These are phyloP conservation scores for Gisinianus flammeolus DNA, from an alignment of 2,888 invertebrate species.

Conservation along the genomic window DNA sequence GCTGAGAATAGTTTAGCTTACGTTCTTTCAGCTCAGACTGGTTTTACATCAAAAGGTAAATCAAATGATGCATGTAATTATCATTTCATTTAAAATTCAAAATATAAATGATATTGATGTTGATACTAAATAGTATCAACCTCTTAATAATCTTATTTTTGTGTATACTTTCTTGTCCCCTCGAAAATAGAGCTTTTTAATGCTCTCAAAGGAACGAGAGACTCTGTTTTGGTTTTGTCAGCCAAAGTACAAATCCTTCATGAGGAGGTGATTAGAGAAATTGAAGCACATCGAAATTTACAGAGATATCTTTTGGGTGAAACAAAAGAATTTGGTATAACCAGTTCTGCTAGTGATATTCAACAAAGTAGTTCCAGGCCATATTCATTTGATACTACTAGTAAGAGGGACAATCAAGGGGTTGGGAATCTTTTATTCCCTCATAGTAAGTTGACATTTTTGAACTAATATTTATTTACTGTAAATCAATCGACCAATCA, in stretches of 20 bases:
- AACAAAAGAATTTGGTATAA: constrained; percentile 11
- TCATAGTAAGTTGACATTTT: constrained; percentile 25
- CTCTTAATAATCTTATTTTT: too few relatives aligned
- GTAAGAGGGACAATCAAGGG: constrained; percentile 1
- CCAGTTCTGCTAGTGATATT: neutral
- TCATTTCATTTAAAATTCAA: neutral
- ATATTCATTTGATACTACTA: neutral
- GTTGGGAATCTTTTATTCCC: constrained; percentile 15
- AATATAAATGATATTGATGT: neutral
- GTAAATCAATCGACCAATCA: too few relatives aligned
- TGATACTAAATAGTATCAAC: too few relatives aligned
- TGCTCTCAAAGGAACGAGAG: constrained; percentile 37
- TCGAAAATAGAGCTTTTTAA: constrained; percentile 41
- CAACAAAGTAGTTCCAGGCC: neutral
- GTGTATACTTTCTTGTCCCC: neutral
- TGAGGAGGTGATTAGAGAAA: constrained; percentile 33
- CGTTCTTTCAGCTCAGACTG: constrained; percentile 30
- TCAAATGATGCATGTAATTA: too few relatives aligned
- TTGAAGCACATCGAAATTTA: constrained; percentile 34
- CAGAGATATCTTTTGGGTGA: constrained; percentile 41
- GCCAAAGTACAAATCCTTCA: constrained; percentile 41
- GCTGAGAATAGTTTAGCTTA: constrained; percentile 32
- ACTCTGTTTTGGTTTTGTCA: constrained; percentile 38
- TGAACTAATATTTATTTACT: too few relatives aligned
- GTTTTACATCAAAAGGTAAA: constrained; percentile 34